Conservation (phyloP, 2,797 vertebrate species). For the Ibycter americanus region DNA sequence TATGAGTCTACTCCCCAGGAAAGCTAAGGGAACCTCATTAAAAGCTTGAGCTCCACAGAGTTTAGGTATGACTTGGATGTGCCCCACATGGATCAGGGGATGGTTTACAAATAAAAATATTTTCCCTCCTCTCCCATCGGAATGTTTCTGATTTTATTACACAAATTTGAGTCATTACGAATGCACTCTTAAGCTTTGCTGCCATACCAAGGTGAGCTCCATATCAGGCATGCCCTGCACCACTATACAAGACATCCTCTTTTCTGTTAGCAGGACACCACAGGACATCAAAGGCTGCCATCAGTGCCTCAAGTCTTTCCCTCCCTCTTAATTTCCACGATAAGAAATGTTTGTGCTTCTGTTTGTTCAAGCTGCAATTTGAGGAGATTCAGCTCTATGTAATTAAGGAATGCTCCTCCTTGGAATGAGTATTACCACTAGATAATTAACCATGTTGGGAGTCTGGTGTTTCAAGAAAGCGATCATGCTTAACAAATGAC, state of each 20-base stretch:
- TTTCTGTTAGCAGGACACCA: not conserved
- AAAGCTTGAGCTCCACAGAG: not conserved
- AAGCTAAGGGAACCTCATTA: not conserved
- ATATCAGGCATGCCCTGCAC: not conserved
- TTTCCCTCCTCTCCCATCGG: not conserved
- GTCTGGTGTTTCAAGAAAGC: constrained; percentile 25
- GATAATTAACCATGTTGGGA: constrained; percentile 54
- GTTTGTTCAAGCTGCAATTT: constrained; percentile 33
- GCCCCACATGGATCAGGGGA: not conserved
- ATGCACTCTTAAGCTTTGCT: not conserved
- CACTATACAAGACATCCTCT: not conserved
- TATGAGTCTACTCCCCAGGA: not conserved
- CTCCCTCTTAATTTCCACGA: not conserved
- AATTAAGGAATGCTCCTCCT: constrained; percentile 55
- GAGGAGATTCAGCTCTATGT: not conserved
- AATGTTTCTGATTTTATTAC: not conserved
- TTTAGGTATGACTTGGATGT: not conserved
- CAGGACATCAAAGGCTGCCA: not conserved
- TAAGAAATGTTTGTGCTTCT: not conserved
- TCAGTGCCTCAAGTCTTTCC: not conserved
- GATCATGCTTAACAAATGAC: constrained; percentile 33
- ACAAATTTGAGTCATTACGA: not conserved
- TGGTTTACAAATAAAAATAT: not conserved
- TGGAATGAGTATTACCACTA: not conserved
- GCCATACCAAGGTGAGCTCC: not conserved